Conservation (phyloP, 1,140 invertebrate species). For the Antheraea mylitta region DNA sequence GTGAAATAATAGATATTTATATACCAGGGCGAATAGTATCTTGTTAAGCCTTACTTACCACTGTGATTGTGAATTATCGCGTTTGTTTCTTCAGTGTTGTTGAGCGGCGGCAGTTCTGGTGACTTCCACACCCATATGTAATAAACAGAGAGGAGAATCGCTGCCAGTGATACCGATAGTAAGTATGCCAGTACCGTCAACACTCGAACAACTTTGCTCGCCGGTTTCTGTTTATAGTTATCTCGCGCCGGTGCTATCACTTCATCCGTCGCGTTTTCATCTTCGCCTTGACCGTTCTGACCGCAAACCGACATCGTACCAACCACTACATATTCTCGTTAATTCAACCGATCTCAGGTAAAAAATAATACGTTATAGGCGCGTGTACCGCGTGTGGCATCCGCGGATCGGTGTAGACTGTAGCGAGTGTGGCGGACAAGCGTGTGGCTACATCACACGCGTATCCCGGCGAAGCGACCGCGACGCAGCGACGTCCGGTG, state of each 20-base stretch:
- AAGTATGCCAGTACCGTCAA: conserved; percentile 97
- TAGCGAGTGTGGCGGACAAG: conserved; percentile 43
- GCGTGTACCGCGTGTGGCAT: conserved; percentile 42
- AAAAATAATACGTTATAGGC: conserved; percentile 25
- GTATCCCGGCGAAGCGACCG: too few relatives aligned
- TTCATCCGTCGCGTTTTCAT: conserved; percentile 51
- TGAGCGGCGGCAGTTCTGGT: conserved; percentile 48
- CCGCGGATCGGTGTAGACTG: conserved; percentile 40
- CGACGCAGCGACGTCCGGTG: conserved; percentile 35
- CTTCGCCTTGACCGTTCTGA: conserved; percentile 46
- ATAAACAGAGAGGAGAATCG: conserved; percentile 93
- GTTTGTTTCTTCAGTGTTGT: conserved; percentile 25
- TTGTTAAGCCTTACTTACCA: background rate
- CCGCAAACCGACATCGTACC: conserved; percentile 57
- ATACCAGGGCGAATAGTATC: background rate
- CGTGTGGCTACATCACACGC: background rate
- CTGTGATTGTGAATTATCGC: background rate
- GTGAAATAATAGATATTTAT: background rate
- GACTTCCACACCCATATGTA: conserved; percentile 93
- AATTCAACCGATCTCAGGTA: conserved; percentile 16
- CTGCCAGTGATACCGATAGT: conserved; percentile 95
- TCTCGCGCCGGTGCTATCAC: conserved; percentile 76
- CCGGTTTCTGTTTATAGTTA: conserved; percentile 85
- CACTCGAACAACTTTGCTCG: conserved; percentile 91
- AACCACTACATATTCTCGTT: conserved; percentile 37